A percentile compares a stretch with the other conserved stretches of the same genome.
phyloP scores from a whole-genome alignment of 2,113 vertebrate genomes.

The Apus apus region DNA sequence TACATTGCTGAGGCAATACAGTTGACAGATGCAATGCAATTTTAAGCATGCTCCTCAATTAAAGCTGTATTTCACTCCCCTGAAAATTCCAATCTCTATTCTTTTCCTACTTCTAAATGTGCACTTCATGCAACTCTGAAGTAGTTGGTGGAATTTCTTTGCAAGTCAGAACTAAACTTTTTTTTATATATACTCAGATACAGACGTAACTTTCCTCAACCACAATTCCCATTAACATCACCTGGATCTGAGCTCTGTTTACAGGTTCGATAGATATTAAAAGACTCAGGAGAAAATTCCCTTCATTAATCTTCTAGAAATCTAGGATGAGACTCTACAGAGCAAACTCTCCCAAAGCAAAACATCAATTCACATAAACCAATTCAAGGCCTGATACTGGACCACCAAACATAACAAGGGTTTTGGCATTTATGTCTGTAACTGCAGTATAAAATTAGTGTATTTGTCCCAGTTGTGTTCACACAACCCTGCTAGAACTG shows the following conservation, averaged over 20 bases:
- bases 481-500: background rate
- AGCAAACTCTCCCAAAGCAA: background rate
- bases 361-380: background rate
- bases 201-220: background rate
- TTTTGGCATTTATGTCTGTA: background rate
- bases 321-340: background rate
- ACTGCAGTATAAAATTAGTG: background rate
- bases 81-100: background rate
- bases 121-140: background rate
- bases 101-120: background rate
- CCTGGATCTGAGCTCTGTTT: background rate
- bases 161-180: background rate
- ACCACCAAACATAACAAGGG: background rate
- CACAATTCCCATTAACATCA: background rate
- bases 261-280: background rate
- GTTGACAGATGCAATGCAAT: background rate
- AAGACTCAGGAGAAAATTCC: background rate
- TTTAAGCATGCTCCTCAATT: background rate
- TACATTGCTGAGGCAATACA: background rate
- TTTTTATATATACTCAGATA: background rate
- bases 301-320: background rate
- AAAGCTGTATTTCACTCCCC: background rate
- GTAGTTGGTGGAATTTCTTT: background rate
- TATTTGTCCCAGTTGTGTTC: background rate
- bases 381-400: background rate